A percentile compares a stretch with the other conserved stretches of the same genome.
These are phyloP conservation scores for Leucania comma DNA, from an alignment of 2,888 invertebrate species.

Conservation along the genomic window DNA sequence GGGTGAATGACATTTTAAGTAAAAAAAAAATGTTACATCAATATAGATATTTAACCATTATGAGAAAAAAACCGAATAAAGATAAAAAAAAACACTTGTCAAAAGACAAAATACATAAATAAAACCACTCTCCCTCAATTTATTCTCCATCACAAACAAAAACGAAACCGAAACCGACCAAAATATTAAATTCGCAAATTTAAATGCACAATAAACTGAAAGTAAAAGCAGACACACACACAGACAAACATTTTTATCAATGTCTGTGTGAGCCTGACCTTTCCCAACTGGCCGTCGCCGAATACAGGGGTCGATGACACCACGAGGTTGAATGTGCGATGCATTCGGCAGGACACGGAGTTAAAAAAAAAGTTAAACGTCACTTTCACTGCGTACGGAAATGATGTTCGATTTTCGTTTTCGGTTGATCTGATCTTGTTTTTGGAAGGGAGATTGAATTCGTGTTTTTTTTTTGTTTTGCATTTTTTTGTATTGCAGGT, in stretches of 20 bases:
- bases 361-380: conserved; percentile 74
- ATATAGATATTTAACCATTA: too few relatives aligned
- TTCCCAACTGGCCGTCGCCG: conserved; percentile 87
- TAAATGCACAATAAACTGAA: conserved; percentile 75
- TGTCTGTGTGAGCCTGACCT: conserved; percentile 85
- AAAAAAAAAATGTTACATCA: too few relatives aligned
- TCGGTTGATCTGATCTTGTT: conserved; percentile 36
- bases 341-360: conserved; percentile 83
- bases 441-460: conserved; percentile 3
- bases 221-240: conserved; percentile 83
- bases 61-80: too few relatives aligned
- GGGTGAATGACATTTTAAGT: too few relatives aligned
- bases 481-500: fast-evolving
- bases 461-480: not conserved
- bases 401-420: conserved; percentile 63
- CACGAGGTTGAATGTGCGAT: conserved; percentile 82
- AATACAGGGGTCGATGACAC: conserved; percentile 86
- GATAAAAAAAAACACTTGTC: not conserved
- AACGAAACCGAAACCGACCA: conserved; percentile 33
- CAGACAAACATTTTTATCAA: conserved; percentile 57
- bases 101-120: not conserved
- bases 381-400: conserved; percentile 82
- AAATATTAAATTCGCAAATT: conserved; percentile 62
- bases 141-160: conserved; percentile 20
- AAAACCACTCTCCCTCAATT: not conserved